Evolutionary conservation across 2,113 vertebrate genomes (phyloP), one percentile per base, ranked within the genome.

Genomic region (Poicephalus meyeri): DNA sequence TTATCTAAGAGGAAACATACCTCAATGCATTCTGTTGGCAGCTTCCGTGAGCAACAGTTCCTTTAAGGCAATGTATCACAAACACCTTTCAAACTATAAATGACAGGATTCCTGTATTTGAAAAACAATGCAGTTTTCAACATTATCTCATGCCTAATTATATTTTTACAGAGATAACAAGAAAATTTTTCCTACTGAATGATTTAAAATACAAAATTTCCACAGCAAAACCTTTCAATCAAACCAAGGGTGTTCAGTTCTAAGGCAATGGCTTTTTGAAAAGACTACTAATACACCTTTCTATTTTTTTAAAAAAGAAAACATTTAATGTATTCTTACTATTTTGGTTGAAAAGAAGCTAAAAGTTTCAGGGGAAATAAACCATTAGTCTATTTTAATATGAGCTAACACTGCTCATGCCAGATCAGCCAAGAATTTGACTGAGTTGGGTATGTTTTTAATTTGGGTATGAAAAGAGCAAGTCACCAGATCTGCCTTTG

Each of bases 131-230:
- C 49, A 70, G 35, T 77, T 96, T 95, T 88, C 77, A 83, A 73
- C 77, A 92, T 88, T 92, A 89, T 74, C 41, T 70, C 14, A 4
- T 28, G 42, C 47, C 44, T 68, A 97, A 95, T 91, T 91, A 60
- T 37, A 64, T 91, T 95, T 92, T 96, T 89, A 95, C 44, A 96
- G 76, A 91, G 76, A 68, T 56, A 91, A 81, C 84, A 93, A 77
- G 92, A 91, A 94, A 69, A 63, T 61, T 95, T 86, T 91, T 88
- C 70, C 86, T 56, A 26, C 68, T 78, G 78, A 93, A 93, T 24
- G 19, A 76, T 58, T 91, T 71, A 44, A 71, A 93, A 89, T 58
- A 80, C 8, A 88, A 82, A 49, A 53, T 20, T 81, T 86, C 60
- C 56, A 73, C 15, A 52, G 70, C 52, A 88, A 96, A 86, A 91